Evolutionary conservation across 1,140 invertebrate species (phyloP).

Genomic region (Capitella teleta): DNA sequence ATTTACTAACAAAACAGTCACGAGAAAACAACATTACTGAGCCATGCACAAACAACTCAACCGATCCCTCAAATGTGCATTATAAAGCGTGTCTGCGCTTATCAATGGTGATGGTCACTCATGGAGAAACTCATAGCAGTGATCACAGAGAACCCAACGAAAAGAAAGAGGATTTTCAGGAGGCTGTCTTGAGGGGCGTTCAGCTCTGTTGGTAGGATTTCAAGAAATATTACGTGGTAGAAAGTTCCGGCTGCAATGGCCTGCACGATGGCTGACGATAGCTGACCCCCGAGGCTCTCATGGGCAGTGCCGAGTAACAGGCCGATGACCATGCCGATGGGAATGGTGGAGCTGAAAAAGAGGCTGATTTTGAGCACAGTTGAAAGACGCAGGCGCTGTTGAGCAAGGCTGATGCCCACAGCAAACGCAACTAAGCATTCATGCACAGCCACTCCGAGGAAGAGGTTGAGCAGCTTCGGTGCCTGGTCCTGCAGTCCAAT

Average conservation of each 20-base stretch:
- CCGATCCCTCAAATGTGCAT: too few relatives aligned
- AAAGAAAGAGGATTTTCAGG: slow-evolving; percentile 24
- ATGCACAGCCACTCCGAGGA: slow-evolving; percentile 39
- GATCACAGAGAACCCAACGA: slow-evolving; percentile 21
- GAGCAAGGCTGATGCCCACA: slow-evolving; percentile 37
- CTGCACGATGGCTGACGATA: slow-evolving; percentile 36
- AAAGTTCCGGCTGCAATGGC: slow-evolving; percentile 16
- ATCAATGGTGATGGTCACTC: too few relatives aligned
- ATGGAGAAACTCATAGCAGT: slow-evolving; percentile 4
- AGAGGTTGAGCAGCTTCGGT: slow-evolving; percentile 26
- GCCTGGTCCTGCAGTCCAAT: slow-evolving; percentile 33
- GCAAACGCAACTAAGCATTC: slow-evolving; percentile 40
- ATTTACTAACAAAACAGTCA: too few relatives aligned
- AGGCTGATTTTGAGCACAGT: slow-evolving; percentile 25
- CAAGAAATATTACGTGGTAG: slow-evolving; percentile 11
- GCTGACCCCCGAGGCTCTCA: slow-evolving; percentile 12
- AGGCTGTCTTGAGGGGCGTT: slow-evolving; percentile 18
- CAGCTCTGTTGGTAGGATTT: slow-evolving; percentile 25
- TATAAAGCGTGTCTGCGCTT: too few relatives aligned
- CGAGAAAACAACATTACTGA: too few relatives aligned
- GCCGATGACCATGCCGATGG: slow-evolving; percentile 40
- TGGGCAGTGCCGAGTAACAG: slow-evolving; percentile 16
- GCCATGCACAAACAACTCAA: too few relatives aligned
- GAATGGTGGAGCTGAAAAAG: slow-evolving; percentile 31
- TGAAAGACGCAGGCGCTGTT: slow-evolving; percentile 19